Conservation (phyloP, 2,113 vertebrate genomes). For the Plotosus lineatus region DNA sequence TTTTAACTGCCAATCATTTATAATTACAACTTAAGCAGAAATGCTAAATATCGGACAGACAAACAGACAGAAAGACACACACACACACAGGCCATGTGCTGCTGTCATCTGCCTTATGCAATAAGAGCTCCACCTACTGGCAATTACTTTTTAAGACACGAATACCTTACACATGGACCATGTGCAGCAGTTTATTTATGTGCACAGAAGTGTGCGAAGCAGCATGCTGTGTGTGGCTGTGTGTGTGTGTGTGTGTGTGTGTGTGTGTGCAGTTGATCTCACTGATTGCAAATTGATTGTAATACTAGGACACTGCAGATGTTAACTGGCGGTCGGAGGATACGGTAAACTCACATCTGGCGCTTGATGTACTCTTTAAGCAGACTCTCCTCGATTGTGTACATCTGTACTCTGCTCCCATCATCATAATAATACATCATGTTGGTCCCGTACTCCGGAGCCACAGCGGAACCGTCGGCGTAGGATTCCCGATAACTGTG, state of each 20-base stretch:
- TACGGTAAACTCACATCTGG: slow-evolving; percentile 85
- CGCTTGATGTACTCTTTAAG: slow-evolving; percentile 96
- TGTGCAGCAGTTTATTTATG: too few relatives aligned
- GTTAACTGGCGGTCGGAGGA: background rate
- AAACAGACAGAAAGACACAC: background rate
- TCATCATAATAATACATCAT: slow-evolving; percentile 94
- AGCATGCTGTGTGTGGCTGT: background rate
- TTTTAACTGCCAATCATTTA: slow-evolving; percentile 42
- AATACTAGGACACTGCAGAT: background rate
- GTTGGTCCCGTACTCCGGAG: slow-evolving; percentile 76
- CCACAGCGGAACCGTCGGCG: slow-evolving; percentile 70
- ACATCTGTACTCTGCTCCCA: slow-evolving; percentile 87
- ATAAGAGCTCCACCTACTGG: slow-evolving; percentile 41
- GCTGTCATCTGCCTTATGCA: background rate
- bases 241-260: background rate
- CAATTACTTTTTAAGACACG: background rate
- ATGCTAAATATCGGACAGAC: slow-evolving; percentile 34
- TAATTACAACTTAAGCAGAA: slow-evolving; percentile 29
- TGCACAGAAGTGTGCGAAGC: too few relatives aligned
- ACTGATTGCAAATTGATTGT: background rate
- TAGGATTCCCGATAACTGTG: slow-evolving; percentile 77
- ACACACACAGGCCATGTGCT: background rate
- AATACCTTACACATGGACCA: too few relatives aligned
- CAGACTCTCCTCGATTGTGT: slow-evolving; percentile 87
- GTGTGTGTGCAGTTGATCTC: background rate